A percentile compares a stretch with the other conserved stretches of the same genome.
Conservation (phyloP, 2,113 vertebrate genomes). For the Vimba vimba region DNA sequence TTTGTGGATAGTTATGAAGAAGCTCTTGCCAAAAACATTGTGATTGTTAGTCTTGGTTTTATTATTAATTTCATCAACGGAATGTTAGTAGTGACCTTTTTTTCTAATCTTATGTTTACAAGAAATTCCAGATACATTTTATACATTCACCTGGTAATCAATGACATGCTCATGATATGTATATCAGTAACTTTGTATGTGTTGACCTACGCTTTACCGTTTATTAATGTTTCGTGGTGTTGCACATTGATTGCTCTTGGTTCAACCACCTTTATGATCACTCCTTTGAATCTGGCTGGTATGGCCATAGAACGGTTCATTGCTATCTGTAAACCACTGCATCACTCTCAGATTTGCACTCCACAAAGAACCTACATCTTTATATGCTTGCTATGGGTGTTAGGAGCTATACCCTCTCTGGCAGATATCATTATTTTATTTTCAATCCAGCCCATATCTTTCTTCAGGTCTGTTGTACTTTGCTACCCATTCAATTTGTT, state of each 20-base stretch:
- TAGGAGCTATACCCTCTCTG: slow-evolving; percentile 35
- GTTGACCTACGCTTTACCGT: background rate
- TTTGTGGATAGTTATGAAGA: slow-evolving; percentile 39
- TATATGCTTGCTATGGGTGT: slow-evolving; percentile 54
- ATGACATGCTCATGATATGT: slow-evolving; percentile 47
- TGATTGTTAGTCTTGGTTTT: slow-evolving; percentile 29
- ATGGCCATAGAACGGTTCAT: slow-evolving; percentile 70
- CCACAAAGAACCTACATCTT: slow-evolving; percentile 56
- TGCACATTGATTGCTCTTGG: slow-evolving; percentile 15
- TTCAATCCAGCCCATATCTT: background rate
- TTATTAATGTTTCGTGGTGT: slow-evolving; percentile 30
- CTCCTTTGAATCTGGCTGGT: slow-evolving; percentile 64
- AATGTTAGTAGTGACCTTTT: slow-evolving; percentile 42
- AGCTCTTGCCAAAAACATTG: slow-evolving; percentile 42
- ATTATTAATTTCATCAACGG: slow-evolving; percentile 51
- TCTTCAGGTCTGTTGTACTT: background rate
- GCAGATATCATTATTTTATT: slow-evolving; percentile 55
- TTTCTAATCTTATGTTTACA: slow-evolving; percentile 38
- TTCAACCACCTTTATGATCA: slow-evolving; percentile 48
- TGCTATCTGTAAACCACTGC: slow-evolving; percentile 63
- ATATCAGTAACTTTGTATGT: slow-evolving; percentile 16
- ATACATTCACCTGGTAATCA: slow-evolving; percentile 53
- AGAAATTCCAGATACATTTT: slow-evolving; percentile 53
- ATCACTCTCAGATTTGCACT: slow-evolving; percentile 62
- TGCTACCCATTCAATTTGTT: slow-evolving; percentile 23